A percentile compares a stretch with the other conserved stretches of the same genome.
Evolutionary conservation across 2,888 invertebrate genomes (phyloP).

Genomic region (Ernsta delagoae): DNA sequence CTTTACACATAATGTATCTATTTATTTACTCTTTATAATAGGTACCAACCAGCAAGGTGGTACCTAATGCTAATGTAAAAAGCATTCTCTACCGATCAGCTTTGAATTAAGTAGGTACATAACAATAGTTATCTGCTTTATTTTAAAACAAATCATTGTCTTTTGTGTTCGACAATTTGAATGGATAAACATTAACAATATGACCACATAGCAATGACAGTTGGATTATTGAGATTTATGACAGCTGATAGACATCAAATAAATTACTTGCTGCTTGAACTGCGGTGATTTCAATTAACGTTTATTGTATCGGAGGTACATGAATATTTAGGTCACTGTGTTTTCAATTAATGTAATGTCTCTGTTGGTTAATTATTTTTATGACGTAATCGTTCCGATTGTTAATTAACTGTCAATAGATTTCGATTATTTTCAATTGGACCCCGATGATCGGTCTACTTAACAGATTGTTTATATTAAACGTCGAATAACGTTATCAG

Average conservation of each 20-base stretch:
- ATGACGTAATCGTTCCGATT: conserved; percentile 23
- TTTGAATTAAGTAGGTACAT: no score
- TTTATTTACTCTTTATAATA: no score
- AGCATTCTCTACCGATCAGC: no score
- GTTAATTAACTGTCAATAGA: conserved; percentile 28
- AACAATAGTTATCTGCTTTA: no score
- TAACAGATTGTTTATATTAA: conserved; percentile 10
- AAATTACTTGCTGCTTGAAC: background rate
- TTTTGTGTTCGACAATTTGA: background rate
- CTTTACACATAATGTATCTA: no score
- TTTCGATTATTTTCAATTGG: conserved; percentile 27
- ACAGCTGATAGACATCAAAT: conserved; percentile 13
- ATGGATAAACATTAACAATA: background rate
- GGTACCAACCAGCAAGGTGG: no score
- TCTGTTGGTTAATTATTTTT: conserved; percentile 17
- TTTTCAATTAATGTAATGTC: conserved; percentile 19
- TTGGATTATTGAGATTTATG: conserved; percentile 6
- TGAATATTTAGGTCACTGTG: conserved; percentile 28
- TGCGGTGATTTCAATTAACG: conserved; percentile 9
- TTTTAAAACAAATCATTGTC: background rate
- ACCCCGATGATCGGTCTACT: background rate
- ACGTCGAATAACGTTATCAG: background rate
- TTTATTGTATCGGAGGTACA: conserved; percentile 21
- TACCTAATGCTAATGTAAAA: no score
- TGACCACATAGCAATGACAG: background rate